A percentile compares a stretch with the other conserved stretches of the same genome.
These are phyloP conservation scores for Conger conger DNA, from an alignment of 2,113 vertebrate species.

Conservation along the genomic window DNA sequence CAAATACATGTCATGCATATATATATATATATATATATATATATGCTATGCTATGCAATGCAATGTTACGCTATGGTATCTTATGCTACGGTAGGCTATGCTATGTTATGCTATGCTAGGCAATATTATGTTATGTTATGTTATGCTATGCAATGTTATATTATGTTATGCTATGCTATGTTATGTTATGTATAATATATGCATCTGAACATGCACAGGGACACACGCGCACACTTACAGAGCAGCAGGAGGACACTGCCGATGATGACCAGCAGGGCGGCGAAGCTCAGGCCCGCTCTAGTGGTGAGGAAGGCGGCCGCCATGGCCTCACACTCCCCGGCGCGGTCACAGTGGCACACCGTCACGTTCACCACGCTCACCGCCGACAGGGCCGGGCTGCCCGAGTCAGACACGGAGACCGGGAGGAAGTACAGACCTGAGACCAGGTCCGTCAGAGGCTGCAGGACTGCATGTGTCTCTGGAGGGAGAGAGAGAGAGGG, in stretches of 20 bases:
- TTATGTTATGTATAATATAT: background rate
- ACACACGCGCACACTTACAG: slow-evolving; percentile 68
- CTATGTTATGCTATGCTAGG: too few species aligned
- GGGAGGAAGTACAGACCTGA: slow-evolving; percentile 72
- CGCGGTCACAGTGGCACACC: slow-evolving; percentile 76
- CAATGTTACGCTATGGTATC: too few species aligned
- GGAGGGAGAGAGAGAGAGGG: background rate
- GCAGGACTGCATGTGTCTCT: slow-evolving; percentile 83
- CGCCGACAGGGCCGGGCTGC: slow-evolving; percentile 63
- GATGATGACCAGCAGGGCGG: slow-evolving; percentile 77
- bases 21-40: background rate
- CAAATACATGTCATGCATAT: too few species aligned
- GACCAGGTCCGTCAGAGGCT: slow-evolving; percentile 63
- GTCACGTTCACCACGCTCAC: slow-evolving; percentile 80
- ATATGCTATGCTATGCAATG: too few species aligned
- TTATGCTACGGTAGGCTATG: too few species aligned
- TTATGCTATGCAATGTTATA: too few species aligned
- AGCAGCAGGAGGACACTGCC: slow-evolving; percentile 73
- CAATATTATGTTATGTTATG: too few species aligned
- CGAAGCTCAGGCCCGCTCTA: slow-evolving; percentile 77
- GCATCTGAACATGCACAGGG: background rate
- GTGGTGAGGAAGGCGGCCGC: slow-evolving; percentile 64
- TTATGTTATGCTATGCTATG: too few species aligned
- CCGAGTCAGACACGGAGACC: slow-evolving; percentile 81
- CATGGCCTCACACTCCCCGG: slow-evolving; percentile 71